Evolutionary conservation across 2,888 invertebrate genomes (phyloP).

Genomic region (Catonia carolina): DNA sequence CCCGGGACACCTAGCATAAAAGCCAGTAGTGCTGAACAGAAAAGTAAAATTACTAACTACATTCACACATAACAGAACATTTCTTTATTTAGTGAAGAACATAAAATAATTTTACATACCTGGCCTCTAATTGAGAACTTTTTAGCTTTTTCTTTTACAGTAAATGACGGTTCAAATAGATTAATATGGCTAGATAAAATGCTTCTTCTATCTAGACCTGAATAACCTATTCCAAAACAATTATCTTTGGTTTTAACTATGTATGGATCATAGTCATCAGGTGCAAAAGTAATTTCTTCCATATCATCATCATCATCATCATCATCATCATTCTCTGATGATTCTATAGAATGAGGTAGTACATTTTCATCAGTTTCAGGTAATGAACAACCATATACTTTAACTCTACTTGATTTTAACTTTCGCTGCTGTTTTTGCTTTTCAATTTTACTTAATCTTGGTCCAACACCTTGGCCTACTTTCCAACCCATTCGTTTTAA

Average conservation of each 20-base stretch:
- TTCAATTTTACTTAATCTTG: slow-evolving; percentile 46
- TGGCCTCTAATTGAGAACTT: slow-evolving; percentile 48
- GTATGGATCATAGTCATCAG: slow-evolving; percentile 73
- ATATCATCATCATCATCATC: slow-evolving; percentile 50
- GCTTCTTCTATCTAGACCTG: slow-evolving; percentile 61
- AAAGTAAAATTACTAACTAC: too few relatives aligned
- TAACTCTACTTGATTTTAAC: slow-evolving; percentile 33
- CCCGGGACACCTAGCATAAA: too few relatives aligned
- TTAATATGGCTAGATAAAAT: slow-evolving; percentile 48
- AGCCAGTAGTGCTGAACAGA: too few relatives aligned
- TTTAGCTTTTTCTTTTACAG: slow-evolving; percentile 53
- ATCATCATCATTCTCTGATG: slow-evolving; percentile 38
- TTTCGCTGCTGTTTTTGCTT: slow-evolving; percentile 38
- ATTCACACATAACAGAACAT: too few relatives aligned
- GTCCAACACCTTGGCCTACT: slow-evolving; percentile 78
- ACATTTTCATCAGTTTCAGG: slow-evolving; percentile 41
- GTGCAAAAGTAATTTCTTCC: slow-evolving; percentile 60
- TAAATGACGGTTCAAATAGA: slow-evolving; percentile 46
- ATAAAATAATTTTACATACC: slow-evolving; percentile 36
- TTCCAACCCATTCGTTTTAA: slow-evolving; percentile 90
- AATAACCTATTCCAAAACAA: slow-evolving; percentile 68
- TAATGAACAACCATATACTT: slow-evolving; percentile 43
- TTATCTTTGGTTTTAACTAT: slow-evolving; percentile 69
- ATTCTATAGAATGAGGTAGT: slow-evolving; percentile 22
- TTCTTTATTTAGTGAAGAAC: too few relatives aligned